Conservation (phyloP, 37 sponge, comb jelly and placozoan genomes). For the Petrosia ficiformis region DNA sequence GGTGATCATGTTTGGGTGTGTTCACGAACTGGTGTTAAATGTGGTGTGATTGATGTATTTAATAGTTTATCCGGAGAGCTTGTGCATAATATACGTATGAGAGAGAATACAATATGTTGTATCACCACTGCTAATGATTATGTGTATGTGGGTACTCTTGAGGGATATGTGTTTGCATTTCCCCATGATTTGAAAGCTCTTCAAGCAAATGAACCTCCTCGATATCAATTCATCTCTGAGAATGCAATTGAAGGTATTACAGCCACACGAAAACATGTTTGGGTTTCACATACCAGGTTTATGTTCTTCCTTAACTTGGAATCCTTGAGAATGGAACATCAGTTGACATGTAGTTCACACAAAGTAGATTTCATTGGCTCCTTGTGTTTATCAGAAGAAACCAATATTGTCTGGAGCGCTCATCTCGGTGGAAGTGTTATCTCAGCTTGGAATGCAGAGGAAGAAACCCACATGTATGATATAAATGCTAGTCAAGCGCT, state of each 20-base stretch:
- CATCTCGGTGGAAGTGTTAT: slow-evolving; percentile 45
- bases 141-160: slow-evolving; percentile 72
- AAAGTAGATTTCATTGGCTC: too few relatives aligned
- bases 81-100: slow-evolving; percentile 67
- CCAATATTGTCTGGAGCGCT: slow-evolving; percentile 64
- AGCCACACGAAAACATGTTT: slow-evolving; percentile 21
- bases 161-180: slow-evolving; percentile 67
- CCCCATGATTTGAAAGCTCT: slow-evolving; percentile 16
- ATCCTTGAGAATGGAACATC: slow-evolving; percentile 30
- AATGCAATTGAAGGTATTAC: too few relatives aligned
- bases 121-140: slow-evolving; percentile 31
- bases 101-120: slow-evolving; percentile 67
- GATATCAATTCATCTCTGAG: slow-evolving; percentile 62
- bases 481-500: slow-evolving; percentile 7
- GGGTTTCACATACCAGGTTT: slow-evolving; percentile 54
- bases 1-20: slow-evolving; percentile 76
- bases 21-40: slow-evolving; percentile 66
- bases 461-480: slow-evolving; percentile 20
- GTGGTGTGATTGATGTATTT: slow-evolving; percentile 65
- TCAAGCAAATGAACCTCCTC: slow-evolving; percentile 28
- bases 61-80: slow-evolving; percentile 31
- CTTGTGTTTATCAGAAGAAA: slow-evolving; percentile 23
- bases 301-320: slow-evolving; percentile 51
- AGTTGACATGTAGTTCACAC: slow-evolving; percentile 26
- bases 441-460: slow-evolving; percentile 53